Evolutionary conservation across 1,140 invertebrate genomes (phyloP), one percentile per base, ranked within the genome.

Genomic region (Drosophila sp.): DNA sequence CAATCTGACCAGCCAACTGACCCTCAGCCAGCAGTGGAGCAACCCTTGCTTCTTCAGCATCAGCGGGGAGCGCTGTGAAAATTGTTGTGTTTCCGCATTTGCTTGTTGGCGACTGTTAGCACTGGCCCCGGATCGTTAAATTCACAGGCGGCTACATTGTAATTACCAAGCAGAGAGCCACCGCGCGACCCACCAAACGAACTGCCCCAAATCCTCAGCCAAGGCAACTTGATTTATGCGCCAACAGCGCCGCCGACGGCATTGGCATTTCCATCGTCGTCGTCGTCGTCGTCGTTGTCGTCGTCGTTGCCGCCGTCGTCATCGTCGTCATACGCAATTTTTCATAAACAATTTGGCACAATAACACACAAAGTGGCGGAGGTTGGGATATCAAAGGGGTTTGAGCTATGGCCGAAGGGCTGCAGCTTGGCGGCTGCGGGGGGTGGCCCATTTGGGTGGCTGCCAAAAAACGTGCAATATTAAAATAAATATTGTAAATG

Each of bases 301-400:
- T 79, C 83, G 54, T 38, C 38, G 36, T 27, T 40, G 48, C 13
- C 61, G 29, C 34, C 78, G 74, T 45, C 38, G 36, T 27, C 50
- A 40, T 13, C 61, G 29, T 51, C 78, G 75, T 79, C 83, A 83
- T 89, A 83, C 84, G 84, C 80, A 89, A 89, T 89, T 89, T 89
- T 89, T 89, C 83, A 89, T 89, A 89, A 89, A 89, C 83, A 89
- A 89, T 89, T 89, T 89, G 83, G 83, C 83, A 89, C 83, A 83
- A 86, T 80, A 78, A 82, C 82, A 82, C 66, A 82, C 74, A 74
- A 73, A 59, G 76, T 74, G 40, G 58, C 43, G 46, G 7, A 16
- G 46, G 27, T 34, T 21, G n/a, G 14, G 50, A 14, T 14, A 11
- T 11, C 9, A 21, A 65, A 38, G 56, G 57, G 50, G 18, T 56